These are phyloP conservation scores for Tanytarsus gracilentus DNA, from an alignment of 2,888 invertebrate genomes.

Conservation along the genomic window DNA sequence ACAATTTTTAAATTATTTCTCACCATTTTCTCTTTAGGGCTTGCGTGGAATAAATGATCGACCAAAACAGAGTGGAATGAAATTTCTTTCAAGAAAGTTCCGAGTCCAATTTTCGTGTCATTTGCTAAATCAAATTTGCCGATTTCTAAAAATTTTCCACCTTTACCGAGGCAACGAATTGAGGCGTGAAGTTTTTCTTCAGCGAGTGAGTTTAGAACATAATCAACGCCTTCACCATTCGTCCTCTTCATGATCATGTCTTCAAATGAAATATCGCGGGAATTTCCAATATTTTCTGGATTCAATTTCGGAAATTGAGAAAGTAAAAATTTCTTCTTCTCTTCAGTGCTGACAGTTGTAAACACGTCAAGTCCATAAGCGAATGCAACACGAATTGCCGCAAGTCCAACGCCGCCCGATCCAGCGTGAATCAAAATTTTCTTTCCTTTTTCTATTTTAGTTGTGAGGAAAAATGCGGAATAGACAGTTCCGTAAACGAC, in stretches of 20 bases:
- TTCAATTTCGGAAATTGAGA: slow-evolving; percentile 47
- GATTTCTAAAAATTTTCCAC: slow-evolving; percentile 72
- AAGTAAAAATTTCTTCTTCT: slow-evolving; percentile 55
- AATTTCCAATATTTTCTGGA: slow-evolving; percentile 70
- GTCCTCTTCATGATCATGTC: slow-evolving; percentile 71
- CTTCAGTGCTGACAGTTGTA: slow-evolving; percentile 60
- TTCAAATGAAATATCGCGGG: slow-evolving; percentile 80
- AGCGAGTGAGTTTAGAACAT: slow-evolving; percentile 83
- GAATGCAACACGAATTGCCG: slow-evolving; percentile 64
- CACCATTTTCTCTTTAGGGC: slow-evolving; percentile 46
- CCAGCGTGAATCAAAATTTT: slow-evolving; percentile 50
- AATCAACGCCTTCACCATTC: slow-evolving; percentile 78
- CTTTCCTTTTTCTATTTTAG: slow-evolving; percentile 40
- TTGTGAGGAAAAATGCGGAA: slow-evolving; percentile 44
- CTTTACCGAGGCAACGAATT: slow-evolving; percentile 49
- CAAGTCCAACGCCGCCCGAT: slow-evolving; percentile 66
- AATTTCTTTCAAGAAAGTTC: slow-evolving; percentile 59
- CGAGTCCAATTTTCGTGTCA: slow-evolving; percentile 56
- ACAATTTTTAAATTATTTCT: slow-evolving; percentile 30
- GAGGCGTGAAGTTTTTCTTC: slow-evolving; percentile 80
- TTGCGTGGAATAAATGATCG: slow-evolving; percentile 54
- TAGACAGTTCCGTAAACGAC: slow-evolving; percentile 66
- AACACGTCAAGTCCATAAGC: slow-evolving; percentile 55
- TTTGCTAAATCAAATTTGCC: slow-evolving; percentile 72
- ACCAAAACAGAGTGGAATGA: slow-evolving; percentile 71